Conservation (phyloP, 2,888 invertebrate genomes). For the Lasioglossum figueresi region DNA sequence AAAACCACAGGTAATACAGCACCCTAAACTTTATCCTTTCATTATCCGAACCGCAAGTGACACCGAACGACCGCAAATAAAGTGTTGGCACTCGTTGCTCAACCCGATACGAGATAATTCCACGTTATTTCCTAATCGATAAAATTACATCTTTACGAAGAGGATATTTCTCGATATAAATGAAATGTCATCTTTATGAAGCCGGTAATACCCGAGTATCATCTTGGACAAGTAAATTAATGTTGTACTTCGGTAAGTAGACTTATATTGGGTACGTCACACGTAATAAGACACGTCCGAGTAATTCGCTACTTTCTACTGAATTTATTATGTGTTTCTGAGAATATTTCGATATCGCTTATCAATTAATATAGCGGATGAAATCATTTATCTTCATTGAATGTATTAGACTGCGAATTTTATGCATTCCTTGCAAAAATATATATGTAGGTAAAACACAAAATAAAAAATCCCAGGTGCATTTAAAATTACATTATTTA, state of each 20-base stretch:
- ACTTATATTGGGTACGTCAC: neutral
- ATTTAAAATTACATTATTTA: neutral
- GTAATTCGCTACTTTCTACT: neutral
- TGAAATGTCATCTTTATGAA: neutral
- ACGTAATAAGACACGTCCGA: neutral
- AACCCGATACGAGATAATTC: constrained; percentile 16
- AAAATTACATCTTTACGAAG: constrained; percentile 1
- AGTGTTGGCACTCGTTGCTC: neutral
- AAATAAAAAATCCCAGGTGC: neutral
- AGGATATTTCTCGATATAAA: neutral
- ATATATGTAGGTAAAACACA: neutral
- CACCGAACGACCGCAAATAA: neutral
- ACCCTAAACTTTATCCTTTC: constrained; percentile 8
- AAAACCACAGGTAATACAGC: constrained; percentile 3
- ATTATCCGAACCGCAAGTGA: neutral
- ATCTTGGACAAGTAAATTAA: neutral
- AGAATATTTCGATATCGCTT: neutral
- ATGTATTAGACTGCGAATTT: neutral
- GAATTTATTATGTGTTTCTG: neutral
- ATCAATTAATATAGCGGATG: neutral
- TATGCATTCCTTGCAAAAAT: neutral
- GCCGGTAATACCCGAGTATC: neutral
- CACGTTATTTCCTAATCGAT: constrained; percentile 20
- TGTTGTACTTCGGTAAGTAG: neutral
- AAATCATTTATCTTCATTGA: neutral